Percentiles rank a stretch among this genome's conserved stretches.
These are phyloP conservation scores for Rambutsinella grinnellia DNA, from an alignment of 2,888 invertebrate genomes.

Conservation along the genomic window DNA sequence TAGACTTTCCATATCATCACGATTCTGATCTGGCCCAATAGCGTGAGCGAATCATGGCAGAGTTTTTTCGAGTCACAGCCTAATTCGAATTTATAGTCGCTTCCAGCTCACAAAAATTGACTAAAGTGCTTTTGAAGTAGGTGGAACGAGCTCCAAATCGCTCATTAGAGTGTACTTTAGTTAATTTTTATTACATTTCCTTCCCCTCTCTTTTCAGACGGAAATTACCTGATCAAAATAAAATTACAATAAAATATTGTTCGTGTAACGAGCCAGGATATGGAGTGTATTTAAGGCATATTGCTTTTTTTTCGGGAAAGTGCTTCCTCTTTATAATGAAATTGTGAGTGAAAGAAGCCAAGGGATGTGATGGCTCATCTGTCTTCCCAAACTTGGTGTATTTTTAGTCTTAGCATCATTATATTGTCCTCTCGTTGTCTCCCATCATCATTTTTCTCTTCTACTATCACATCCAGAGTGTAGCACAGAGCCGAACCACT, in stretches of 20 bases:
- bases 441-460: neutral
- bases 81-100: neutral
- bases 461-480: neutral
- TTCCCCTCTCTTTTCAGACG: neutral
- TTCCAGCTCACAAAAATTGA: neutral
- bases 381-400: neutral
- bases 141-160: neutral
- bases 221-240: no score
- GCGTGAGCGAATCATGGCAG: no score
- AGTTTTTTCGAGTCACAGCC: no score
- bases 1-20: no score
- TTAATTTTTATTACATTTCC: neutral
- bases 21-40: no score
- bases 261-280: no score
- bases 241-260: no score
- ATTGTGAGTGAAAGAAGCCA: no score
- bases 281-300: no score
- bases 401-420: neutral
- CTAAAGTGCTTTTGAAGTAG: no score
- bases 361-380: neutral
- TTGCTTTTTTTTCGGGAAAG: no score
- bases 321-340: no score
- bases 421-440: neutral
- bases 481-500: neutral
- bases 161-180: neutral